Evolutionary conservation across 1,140 invertebrate genomes (phyloP).

Genomic region (Metopolophium dirhodum): DNA sequence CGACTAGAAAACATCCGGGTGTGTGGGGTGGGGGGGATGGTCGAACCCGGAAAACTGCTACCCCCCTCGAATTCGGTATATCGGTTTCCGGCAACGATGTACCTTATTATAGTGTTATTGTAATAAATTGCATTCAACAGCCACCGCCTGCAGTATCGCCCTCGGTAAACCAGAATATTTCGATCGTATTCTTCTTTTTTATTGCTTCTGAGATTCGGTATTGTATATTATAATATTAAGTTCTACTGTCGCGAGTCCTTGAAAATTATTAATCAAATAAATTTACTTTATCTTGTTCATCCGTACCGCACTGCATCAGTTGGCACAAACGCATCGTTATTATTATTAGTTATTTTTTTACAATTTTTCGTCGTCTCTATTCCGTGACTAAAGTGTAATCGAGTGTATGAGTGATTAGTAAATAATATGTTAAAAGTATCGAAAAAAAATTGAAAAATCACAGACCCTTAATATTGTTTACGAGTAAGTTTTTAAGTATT

Average conservation of each 20-base stretch:
- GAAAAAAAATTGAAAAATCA: not conserved
- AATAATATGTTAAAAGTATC: not conserved
- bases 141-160: not conserved
- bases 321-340: not conserved
- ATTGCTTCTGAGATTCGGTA: not conserved
- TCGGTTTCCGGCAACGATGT: not conserved
- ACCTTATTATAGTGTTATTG: not conserved
- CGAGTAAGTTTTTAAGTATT: not conserved
- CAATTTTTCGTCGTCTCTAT: not conserved
- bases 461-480: not conserved
- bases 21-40: too few relatives aligned
- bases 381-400: not conserved
- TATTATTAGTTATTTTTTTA: not conserved
- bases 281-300: not conserved
- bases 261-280: conserved; percentile 26
- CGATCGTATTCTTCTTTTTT: not conserved
- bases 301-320: not conserved
- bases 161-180: not conserved
- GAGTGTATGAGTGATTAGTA: not conserved
- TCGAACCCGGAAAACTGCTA: not conserved
- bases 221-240: not conserved
- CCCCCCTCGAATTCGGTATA: not conserved
- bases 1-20: not conserved
- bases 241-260: not conserved
- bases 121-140: not conserved